phyloP scores from a whole-genome alignment of 2,797 vertebrate genomes.

The Alca torda region DNA sequence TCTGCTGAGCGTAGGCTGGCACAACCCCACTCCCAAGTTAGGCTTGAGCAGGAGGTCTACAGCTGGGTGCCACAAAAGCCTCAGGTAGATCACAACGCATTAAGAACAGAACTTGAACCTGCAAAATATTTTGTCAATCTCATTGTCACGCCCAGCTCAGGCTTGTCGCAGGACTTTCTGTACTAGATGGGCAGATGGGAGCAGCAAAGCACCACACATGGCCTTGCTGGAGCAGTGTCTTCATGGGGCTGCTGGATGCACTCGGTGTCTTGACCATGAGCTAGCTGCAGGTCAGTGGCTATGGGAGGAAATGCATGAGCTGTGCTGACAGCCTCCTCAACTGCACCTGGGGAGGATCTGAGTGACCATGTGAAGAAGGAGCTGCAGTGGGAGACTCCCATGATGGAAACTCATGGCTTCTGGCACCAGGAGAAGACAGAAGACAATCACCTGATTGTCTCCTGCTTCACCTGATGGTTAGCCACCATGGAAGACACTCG shows the following conservation, averaged over 20 bases:
- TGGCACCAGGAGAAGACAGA: not conserved
- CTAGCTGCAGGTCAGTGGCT: not conserved
- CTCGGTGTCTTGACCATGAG: not conserved
- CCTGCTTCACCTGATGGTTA: not conserved
- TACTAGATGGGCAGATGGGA: fast-evolving
- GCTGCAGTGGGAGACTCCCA: not conserved
- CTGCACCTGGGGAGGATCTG: not conserved
- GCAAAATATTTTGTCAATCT: not conserved
- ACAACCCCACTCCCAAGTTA: not conserved
- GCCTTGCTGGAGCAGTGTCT: not conserved
- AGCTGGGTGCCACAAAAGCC: not conserved
- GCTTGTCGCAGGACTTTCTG: not conserved
- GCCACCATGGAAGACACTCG: not conserved
- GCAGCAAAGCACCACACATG: not conserved
- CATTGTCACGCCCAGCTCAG: not conserved
- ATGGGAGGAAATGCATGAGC: not conserved
- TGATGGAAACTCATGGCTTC: not conserved
- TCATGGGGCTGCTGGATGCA: not conserved
- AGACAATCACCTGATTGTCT: no score
- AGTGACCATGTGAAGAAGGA: not conserved
- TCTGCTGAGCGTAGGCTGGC: not conserved
- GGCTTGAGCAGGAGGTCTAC: not conserved
- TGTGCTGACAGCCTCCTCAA: fast-evolving
- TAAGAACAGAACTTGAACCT: not conserved
- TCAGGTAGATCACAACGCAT: fast-evolving